Percentiles rank a stretch among this genome's conserved stretches.
These are phyloP conservation scores for Pangasius djambal DNA, from an alignment of 2,797 vertebrate genomes.

Conservation along the genomic window DNA sequence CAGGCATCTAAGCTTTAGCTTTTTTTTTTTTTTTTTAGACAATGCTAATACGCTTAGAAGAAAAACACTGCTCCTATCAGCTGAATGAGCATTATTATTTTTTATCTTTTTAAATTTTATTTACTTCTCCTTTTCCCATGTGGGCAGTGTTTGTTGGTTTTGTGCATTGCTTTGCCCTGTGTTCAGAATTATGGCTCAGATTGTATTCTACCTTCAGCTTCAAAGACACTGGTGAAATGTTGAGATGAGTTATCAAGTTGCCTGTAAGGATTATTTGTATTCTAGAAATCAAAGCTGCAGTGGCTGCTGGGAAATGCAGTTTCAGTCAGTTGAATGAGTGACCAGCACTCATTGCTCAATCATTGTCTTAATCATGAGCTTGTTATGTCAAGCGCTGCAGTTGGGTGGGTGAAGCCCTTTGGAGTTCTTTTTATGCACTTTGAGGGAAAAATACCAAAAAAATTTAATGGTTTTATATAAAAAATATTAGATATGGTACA, in stretches of 20 bases:
- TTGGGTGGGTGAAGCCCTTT: constrained; percentile 26
- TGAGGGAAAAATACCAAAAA: constrained; percentile 48
- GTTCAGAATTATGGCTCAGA: constrained; percentile 32
- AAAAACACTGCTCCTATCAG: constrained; percentile 25
- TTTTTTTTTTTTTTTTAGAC: constrained; percentile 28
- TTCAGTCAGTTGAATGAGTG: constrained; percentile 3
- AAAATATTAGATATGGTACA: constrained; percentile 39
- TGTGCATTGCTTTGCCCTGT: constrained; percentile 42
- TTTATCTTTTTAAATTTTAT: constrained; percentile 3
- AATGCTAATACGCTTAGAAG: constrained; percentile 33
- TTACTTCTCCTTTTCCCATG: constrained; percentile 26
- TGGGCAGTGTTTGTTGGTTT: constrained; percentile 24
- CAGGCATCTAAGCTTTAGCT: constrained; percentile 49
- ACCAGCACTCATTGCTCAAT: constrained; percentile 26
- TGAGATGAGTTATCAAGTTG: neutral
- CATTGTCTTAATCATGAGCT: constrained; percentile 40
- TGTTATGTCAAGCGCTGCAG: constrained; percentile 28
- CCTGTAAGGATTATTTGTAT: constrained; percentile 3
- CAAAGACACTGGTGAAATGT: constrained; percentile 15
- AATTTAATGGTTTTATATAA: constrained; percentile 41
- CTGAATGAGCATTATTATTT: constrained; percentile 18
- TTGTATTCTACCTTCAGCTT: constrained; percentile 16
- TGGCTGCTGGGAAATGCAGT: constrained; percentile 27
- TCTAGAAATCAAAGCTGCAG: constrained; percentile 31
- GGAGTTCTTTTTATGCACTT: constrained; percentile 51